phyloP scores from a whole-genome alignment of 2,888 invertebrate species.

The Caenorhabditis afra region DNA sequence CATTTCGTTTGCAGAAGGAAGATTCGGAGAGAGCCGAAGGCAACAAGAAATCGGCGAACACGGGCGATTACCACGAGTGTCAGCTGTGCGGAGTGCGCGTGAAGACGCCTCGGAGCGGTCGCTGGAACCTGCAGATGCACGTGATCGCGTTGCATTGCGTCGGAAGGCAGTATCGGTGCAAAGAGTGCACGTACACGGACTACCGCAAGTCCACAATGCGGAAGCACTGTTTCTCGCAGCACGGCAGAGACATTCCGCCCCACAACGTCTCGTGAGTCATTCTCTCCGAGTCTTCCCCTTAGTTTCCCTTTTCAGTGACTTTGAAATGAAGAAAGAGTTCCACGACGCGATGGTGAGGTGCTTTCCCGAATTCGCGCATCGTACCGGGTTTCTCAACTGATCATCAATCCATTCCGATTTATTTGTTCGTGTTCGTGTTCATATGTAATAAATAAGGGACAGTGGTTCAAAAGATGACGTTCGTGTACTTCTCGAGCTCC shows the following conservation, averaged over 20 bases:
- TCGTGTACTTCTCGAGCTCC: conserved; percentile 28
- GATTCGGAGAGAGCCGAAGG: too few relatives aligned
- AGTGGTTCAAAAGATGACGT: conserved; percentile 28
- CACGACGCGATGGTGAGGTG: conserved; percentile 61
- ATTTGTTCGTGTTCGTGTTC: conserved; percentile 26
- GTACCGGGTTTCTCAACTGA: conserved; percentile 52
- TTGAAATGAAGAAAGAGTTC: conserved; percentile 60
- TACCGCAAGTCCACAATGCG: conserved; percentile 65
- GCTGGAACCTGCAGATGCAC: conserved; percentile 70
- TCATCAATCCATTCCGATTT: conserved; percentile 33
- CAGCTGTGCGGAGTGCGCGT: conserved; percentile 59
- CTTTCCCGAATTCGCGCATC: conserved; percentile 62
- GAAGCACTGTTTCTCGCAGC: conserved; percentile 55
- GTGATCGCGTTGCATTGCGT: conserved; percentile 66
- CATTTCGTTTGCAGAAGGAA: conserved; percentile 27
- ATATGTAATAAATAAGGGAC: background rate
- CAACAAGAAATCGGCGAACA: background rate
- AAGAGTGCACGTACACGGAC: conserved; percentile 55
- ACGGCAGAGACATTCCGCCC: conserved; percentile 60
- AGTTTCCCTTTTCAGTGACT: conserved; percentile 38
- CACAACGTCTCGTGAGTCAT: conserved; percentile 57
- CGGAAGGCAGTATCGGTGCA: conserved; percentile 56
- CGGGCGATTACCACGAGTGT: conserved; percentile 60
- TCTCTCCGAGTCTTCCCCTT: background rate
- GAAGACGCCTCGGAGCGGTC: conserved; percentile 62